Base-by-base conservation (phyloP, 2,888 invertebrate genomes). In the Eilema griseolum region DNA sequence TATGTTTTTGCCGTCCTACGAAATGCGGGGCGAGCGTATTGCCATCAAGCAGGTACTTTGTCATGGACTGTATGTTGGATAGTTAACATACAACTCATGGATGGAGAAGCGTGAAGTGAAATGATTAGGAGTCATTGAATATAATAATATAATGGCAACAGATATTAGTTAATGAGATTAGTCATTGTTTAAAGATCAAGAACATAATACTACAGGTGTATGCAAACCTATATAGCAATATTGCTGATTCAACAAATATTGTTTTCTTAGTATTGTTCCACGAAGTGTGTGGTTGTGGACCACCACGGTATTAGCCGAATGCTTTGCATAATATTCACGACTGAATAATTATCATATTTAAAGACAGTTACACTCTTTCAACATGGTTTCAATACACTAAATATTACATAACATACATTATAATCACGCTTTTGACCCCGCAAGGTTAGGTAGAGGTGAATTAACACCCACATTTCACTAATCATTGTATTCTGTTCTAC, bases 181-280 rank as follows among this genome's bases (percentile, higher is more conserved):
- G n/a, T 56, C 46, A 56, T 56, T 66, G 10, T 33, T 23, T 65
- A 7, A 52, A 33, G 52, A 56, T 67, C 46, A 56, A 61, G 20
- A 23, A 67, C 16, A 20, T 41, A 31, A 46, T 46, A 20, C 14
- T n/a, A 31, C 23, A 31, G 26, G 11, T 57, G 23, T 41, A 10
- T 56, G 61, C 37, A 61, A 61, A 20, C 37, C 33, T 61, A 65
- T 52, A 24, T 37, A 59, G 14, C 66, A 70, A 59, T 66, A 62
- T 62, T 62, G 70, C 70, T 67, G 66, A 62, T 31, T 24, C 20
- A 66, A 46, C 59, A 57, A 57, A 59, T 59, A 33, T 60, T 14
- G 23, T 23, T 26, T 70, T 70, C 70, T 63, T 20, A 20, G 70
- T 70, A 70, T 28, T 41, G 61, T 37, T 66, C 16, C 37, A 52